phyloP scores from a whole-genome alignment of 2,797 vertebrate genomes.

The Apogon talboti region DNA sequence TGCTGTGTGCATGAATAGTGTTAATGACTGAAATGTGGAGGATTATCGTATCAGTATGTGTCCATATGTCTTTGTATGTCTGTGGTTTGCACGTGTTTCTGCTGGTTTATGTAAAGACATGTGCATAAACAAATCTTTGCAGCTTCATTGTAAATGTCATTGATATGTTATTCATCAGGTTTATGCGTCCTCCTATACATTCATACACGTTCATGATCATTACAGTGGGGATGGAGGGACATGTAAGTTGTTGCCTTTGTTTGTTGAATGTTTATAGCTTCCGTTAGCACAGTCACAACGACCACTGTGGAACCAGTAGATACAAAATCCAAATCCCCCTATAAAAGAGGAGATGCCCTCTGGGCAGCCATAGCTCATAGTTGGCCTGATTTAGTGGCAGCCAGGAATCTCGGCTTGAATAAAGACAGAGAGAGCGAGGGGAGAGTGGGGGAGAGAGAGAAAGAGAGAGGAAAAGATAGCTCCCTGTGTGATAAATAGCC shows the following conservation, averaged over 20 bases:
- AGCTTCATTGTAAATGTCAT: conserved; percentile 50
- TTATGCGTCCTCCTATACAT: conserved; percentile 53
- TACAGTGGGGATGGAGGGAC: conserved; percentile 67
- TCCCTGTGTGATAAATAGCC: conserved; percentile 88
- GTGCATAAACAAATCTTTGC: conserved; percentile 51
- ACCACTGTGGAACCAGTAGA: conserved; percentile 82
- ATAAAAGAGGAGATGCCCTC: conserved; percentile 82
- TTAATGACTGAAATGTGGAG: conserved; percentile 23
- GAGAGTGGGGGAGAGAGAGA: conserved; percentile 70
- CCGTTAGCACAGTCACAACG: conserved; percentile 78
- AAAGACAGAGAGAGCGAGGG: conserved; percentile 79
- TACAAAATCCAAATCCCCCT: conserved; percentile 83
- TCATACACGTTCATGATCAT: conserved; percentile 65
- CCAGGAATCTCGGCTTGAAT: conserved; percentile 83
- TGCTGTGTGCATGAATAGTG: conserved; percentile 21
- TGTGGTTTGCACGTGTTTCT: conserved; percentile 27
- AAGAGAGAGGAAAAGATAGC: conserved; percentile 79
- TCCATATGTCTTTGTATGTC: conserved; percentile 18
- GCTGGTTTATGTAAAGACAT: conserved; percentile 29
- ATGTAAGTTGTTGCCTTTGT: conserved; percentile 77
- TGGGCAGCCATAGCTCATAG: conserved; percentile 84
- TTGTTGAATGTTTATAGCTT: conserved; percentile 81
- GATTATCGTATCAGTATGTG: conserved; percentile 10
- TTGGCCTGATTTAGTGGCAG: conserved; percentile 87
- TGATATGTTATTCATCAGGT: conserved; percentile 69